phyloP scores from a whole-genome alignment of 2,888 invertebrate species.

The Drosophila silvestris region DNA sequence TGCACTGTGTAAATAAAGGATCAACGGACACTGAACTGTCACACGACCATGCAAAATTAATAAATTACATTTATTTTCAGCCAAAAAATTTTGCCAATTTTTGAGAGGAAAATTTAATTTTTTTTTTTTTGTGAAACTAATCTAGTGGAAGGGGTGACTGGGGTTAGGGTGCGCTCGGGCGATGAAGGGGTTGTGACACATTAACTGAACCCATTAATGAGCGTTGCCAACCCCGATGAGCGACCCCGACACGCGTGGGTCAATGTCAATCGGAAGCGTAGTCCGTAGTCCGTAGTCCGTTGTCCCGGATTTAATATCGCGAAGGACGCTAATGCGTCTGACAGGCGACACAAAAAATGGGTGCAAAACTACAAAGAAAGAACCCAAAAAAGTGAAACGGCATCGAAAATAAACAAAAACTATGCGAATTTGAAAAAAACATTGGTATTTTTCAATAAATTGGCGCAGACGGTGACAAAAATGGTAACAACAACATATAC shows the following conservation, averaged over 20 bases:
- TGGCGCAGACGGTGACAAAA: constrained; percentile 63
- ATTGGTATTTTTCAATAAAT: constrained; percentile 74
- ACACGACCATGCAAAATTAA: constrained; percentile 72
- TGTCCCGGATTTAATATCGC: constrained; percentile 23
- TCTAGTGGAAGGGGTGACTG: constrained; percentile 51
- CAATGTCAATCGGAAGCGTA: constrained; percentile 53
- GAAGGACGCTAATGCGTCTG: constrained; percentile 35
- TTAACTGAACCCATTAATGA: constrained; percentile 83
- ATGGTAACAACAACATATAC: constrained; percentile 12
- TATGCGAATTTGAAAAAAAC: constrained; percentile 50
- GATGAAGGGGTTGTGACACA: constrained; percentile 82
- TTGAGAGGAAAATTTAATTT: constrained; percentile 62
- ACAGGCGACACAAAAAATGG: constrained; percentile 62
- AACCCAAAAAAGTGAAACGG: constrained; percentile 16
- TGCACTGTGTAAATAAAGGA: constrained; percentile 78
- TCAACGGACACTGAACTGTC: constrained; percentile 63
- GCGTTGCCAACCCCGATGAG: constrained; percentile 78
- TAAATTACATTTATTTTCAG: constrained; percentile 67
- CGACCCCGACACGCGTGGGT: constrained; percentile 72
- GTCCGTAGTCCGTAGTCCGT: not conserved
- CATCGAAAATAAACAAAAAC: constrained; percentile 31
- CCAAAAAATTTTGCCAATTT: constrained; percentile 67
- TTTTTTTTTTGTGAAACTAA: constrained; percentile 45
- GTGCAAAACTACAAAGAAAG: constrained; percentile 49
- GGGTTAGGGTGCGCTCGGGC: constrained; percentile 3